phyloP scores from a whole-genome alignment of 2,888 invertebrate species.

The Macrostomum cliftonense region DNA sequence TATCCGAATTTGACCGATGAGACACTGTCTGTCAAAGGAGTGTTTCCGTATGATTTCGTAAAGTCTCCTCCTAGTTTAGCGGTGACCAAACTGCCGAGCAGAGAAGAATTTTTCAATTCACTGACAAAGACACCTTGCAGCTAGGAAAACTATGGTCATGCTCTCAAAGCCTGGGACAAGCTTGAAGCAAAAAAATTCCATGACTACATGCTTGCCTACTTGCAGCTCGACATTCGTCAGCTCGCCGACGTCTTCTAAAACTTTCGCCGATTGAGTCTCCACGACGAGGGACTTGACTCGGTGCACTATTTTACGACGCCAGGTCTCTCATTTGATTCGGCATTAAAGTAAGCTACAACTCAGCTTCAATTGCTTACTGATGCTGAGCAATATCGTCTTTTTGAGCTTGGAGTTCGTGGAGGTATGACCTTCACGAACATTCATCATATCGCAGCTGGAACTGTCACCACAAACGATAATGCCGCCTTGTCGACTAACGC shows the following conservation, averaged over 20 bases:
- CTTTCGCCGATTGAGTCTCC: slow-evolving; percentile 18
- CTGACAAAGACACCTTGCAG: slow-evolving; percentile 13
- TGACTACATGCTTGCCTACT: slow-evolving; percentile 18
- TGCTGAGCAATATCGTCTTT: slow-evolving; percentile 17
- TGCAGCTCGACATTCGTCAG: slow-evolving; percentile 18
- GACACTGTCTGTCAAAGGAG: slow-evolving; percentile 15
- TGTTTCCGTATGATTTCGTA: slow-evolving; percentile 18
- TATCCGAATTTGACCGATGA: no score
- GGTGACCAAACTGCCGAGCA: slow-evolving; percentile 1
- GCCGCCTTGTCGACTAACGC: slow-evolving; percentile 6
- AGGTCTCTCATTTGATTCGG: slow-evolving; percentile 22
- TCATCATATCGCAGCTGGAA: not conserved
- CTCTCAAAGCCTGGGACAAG: slow-evolving; percentile 14
- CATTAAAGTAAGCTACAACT: slow-evolving; percentile 19
- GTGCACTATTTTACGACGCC: slow-evolving; percentile 19
- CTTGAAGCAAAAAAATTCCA: slow-evolving; percentile 16
- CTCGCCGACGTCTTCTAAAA: slow-evolving; percentile 25
- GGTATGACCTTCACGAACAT: slow-evolving; percentile 10
- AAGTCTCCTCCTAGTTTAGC: slow-evolving; percentile 8
- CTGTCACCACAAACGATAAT: slow-evolving; percentile 13
- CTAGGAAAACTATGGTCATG: slow-evolving; percentile 16
- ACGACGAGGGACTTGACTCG: slow-evolving; percentile 19
- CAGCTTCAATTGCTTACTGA: slow-evolving; percentile 19
- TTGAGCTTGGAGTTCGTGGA: slow-evolving; percentile 14
- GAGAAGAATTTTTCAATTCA: slow-evolving; percentile 17